These are phyloP conservation scores for Toxonevra muliebris DNA, from an alignment of 2,888 invertebrate genomes.

Conservation along the genomic window DNA sequence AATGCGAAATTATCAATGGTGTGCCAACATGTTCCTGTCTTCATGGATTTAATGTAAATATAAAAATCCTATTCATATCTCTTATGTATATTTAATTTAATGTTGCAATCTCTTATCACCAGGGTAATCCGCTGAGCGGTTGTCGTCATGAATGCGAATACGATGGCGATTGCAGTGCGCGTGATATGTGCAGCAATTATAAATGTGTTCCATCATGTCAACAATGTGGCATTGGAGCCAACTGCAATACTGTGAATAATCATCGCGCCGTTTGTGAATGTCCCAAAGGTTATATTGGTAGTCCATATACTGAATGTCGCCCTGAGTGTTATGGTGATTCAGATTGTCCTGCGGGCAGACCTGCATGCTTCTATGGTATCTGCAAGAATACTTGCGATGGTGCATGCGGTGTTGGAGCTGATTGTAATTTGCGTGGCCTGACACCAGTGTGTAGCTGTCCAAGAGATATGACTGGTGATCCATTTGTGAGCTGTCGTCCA, in stretches of 20 bases:
- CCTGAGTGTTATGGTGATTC: conserved; percentile 83
- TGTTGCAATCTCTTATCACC: neutral
- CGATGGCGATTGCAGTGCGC: conserved; percentile 76
- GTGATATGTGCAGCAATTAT: conserved; percentile 76
- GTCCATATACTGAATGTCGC: conserved; percentile 78
- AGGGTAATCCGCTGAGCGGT: conserved; percentile 79
- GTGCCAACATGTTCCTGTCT: conserved; percentile 83
- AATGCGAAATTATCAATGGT: conserved; percentile 79
- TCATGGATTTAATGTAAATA: conserved; percentile 72
- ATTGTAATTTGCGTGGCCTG: conserved; percentile 77
- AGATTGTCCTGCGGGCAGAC: conserved; percentile 80
- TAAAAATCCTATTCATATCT: neutral
- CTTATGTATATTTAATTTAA: neutral
- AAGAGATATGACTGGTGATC: conserved; percentile 86
- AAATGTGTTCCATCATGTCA: conserved; percentile 81
- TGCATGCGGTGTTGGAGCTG: conserved; percentile 81
- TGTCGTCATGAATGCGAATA: conserved; percentile 86
- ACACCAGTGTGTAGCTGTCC: conserved; percentile 89
- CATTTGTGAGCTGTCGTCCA: conserved; percentile 82
- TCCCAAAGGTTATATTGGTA: conserved; percentile 83
- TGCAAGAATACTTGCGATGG: conserved; percentile 86
- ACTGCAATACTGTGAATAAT: conserved; percentile 77
- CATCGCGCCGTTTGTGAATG: conserved; percentile 83
- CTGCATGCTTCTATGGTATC: conserved; percentile 82
- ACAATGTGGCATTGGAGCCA: conserved; percentile 81